These are phyloP conservation scores for Cybosia mesomella DNA, from an alignment of 2,888 invertebrate genomes.

Conservation along the genomic window DNA sequence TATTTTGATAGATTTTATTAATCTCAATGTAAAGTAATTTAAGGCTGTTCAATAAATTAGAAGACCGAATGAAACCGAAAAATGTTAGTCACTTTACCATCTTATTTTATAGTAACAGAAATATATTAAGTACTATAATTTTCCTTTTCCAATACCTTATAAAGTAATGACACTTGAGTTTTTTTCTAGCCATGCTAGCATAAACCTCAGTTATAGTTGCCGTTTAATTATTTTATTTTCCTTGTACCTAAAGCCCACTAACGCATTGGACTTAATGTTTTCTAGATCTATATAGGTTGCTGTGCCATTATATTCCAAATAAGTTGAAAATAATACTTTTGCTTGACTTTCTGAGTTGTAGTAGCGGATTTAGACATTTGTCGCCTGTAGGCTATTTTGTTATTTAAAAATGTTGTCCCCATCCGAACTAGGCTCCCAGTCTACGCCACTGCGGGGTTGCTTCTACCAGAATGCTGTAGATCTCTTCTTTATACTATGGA, in stretches of 20 bases:
- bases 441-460: too few relatives aligned
- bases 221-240: not conserved
- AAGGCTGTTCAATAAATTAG: not conserved
- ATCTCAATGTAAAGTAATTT: not conserved
- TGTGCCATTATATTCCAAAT: too few relatives aligned
- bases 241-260: not conserved
- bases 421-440: too few relatives aligned
- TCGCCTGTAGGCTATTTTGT: too few relatives aligned
- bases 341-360: too few relatives aligned
- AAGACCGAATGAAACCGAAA: not conserved
- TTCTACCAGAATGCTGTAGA: too few relatives aligned
- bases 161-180: not conserved
- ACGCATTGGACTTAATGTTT: not conserved
- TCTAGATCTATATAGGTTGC: not conserved
- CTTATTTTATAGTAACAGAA: not conserved
- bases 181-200: not conserved
- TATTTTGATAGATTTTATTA: not conserved
- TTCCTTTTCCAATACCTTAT: not conserved
- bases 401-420: too few relatives aligned
- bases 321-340: too few relatives aligned
- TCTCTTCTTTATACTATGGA: not conserved
- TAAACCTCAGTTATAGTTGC: not conserved
- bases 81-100: not conserved
- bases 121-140: not conserved
- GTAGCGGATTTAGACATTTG: too few relatives aligned